phyloP scores from a whole-genome alignment of 2,113 vertebrate genomes.

The Oreochromis spilurus region DNA sequence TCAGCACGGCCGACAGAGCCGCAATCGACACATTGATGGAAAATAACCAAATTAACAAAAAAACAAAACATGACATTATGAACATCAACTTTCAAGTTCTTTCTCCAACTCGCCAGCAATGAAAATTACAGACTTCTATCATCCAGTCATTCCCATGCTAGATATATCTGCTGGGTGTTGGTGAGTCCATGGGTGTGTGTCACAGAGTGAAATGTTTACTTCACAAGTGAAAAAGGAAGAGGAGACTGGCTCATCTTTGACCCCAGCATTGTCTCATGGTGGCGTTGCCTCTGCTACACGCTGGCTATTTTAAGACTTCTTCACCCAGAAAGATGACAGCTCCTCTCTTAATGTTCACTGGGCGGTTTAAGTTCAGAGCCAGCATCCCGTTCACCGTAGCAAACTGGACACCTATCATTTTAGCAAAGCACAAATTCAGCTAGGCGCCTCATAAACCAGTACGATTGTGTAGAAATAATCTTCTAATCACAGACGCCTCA shows the following conservation, averaged over 20 bases:
- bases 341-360: slow-evolving; percentile 8
- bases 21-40: neutral
- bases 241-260: slow-evolving; percentile 69
- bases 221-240: slow-evolving; percentile 67
- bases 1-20: neutral
- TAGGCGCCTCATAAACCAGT: neutral
- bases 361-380: neutral
- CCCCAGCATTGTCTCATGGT: slow-evolving; percentile 68
- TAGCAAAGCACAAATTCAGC: neutral
- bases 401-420: neutral
- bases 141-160: neutral
- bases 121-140: neutral
- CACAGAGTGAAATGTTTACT: slow-evolving; percentile 64
- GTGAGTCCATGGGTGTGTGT: slow-evolving; percentile 40
- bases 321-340: slow-evolving; percentile 47
- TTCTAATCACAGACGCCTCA: neutral
- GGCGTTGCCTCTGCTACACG: slow-evolving; percentile 55
- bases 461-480: neutral
- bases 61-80: neutral
- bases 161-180: neutral
- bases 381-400: neutral
- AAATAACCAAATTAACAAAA: neutral
- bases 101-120: neutral
- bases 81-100: neutral
- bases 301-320: slow-evolving; percentile 64